Percentiles rank a stretch among this genome's conserved stretches.
Conservation (phyloP, 2,113 vertebrate species). For the Petrocephalus zakoni region DNA sequence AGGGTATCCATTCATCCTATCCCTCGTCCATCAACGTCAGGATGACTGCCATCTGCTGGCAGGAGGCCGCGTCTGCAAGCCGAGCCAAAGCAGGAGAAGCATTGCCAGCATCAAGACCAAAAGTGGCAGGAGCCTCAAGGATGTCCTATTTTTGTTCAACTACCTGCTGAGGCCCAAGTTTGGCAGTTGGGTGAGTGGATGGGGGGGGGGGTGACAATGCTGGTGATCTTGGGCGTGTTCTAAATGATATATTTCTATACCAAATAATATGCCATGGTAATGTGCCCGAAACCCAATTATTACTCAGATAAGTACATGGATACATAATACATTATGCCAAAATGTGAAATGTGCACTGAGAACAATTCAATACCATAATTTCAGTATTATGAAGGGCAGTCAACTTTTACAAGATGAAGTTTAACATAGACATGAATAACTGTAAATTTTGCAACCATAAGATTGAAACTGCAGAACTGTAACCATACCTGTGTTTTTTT, state of each 20-base stretch:
- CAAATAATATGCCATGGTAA: background rate
- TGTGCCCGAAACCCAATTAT: background rate
- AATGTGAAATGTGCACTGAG: background rate
- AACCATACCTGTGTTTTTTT: background rate
- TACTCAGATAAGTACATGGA: background rate
- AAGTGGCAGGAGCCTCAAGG: background rate
- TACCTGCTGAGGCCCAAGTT: conserved; percentile 4
- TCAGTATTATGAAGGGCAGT: background rate
- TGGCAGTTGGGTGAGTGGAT: background rate
- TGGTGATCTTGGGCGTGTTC: conserved; percentile 6
- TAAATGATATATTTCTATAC: background rate
- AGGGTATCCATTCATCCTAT: background rate
- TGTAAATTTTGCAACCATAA: background rate
- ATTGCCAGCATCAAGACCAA: background rate
- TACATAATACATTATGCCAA: background rate
- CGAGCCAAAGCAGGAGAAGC: background rate
- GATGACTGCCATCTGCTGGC: conserved; percentile 21
- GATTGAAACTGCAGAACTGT: background rate
- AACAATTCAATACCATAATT: background rate
- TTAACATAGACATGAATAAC: background rate
- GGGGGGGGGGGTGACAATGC: background rate
- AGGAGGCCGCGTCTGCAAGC: background rate
- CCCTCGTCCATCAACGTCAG: background rate
- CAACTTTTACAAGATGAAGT: background rate
- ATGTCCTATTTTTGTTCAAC: conserved; percentile 5